Base-by-base conservation (phyloP, 2,797 vertebrate species). In the Eulemur coronatus region DNA sequence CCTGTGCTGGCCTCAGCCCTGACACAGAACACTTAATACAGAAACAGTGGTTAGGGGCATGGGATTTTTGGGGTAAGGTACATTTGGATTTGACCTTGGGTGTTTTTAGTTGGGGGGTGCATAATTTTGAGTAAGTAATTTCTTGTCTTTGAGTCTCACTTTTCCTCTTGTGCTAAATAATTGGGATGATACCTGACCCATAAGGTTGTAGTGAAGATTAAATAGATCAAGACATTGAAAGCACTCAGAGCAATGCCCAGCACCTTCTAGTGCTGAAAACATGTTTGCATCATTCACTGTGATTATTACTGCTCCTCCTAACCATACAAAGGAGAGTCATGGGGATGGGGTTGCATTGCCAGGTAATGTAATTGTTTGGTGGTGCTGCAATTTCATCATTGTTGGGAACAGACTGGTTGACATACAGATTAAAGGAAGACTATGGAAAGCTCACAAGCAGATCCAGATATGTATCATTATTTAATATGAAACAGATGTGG, bases 211-310 rank as follows among this genome's bases (percentile, higher is more conserved):
- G 78, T 65, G 65, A 78, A 75, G 38, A 96, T 7, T 38, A 73
- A 84, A 78, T 43, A 43, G 84, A 94, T 65, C 38, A 82, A n/a
- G 84, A 35, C 5, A 78, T 59, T 93, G 78, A 93, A 88, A 78
- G 12, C 38, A 63, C 33, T 84, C 84, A 80, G 63, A 87, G 35
- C 26, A 48, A 73, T 57, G 11, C 4, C 3, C 8, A 30, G 46
- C n/a, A 82, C 5, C n/a, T 82, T 55, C 55, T 78, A 41, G 30
- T 12, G 14, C 38, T 65, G 89, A 75, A 52, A 75, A 69, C 4
- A 15, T 38, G 14, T 63, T 70, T 84, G 61, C 70, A 48, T 41
- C 57, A n/a, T 55, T 63, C 80, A 82, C 41, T 78, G 20, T 63
- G 67, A 61, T 87, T 59, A 86, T 41, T 43, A 20, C 38, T 79